Base-by-base conservation (phyloP, 1,140 invertebrate species). In the Eriocheir sinensis region DNA sequence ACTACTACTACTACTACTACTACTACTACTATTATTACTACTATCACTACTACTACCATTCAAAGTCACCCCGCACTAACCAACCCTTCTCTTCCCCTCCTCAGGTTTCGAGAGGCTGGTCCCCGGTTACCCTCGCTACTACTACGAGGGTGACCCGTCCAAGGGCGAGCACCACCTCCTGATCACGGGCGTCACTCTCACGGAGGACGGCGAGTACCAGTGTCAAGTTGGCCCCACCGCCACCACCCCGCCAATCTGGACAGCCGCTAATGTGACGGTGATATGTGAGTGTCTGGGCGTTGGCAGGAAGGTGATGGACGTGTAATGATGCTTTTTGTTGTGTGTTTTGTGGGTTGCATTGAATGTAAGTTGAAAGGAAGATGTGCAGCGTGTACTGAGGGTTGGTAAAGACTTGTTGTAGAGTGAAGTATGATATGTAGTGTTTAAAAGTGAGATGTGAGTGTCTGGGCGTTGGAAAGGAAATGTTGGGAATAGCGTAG, bases 161-260 rank as follows among this genome's bases (percentile, higher is more conserved):
- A 34, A 32, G n/a, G 91, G 91, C 36, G 72, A 92, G 21, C 91
- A 92, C 79, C 91, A 92, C 40, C 72, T 92, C 36, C 60, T 92
- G 72, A 92, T 92, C 79, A 92, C 15, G 4, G 91, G 91, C 4
- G 91, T 83, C 15, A 92, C 60, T 0, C 91, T 92, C 34, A 83
- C 72, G 0, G 91, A 92, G 38, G 91, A 92, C 38, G 91, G 91
- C 6, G 91, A 92, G 91, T 92, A 92, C 91, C 91, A 92, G 91
- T 92, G 91, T 48, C 91, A 92, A 72, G 91, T 92, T 0, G 91
- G 91, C 1, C 91, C 91, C 38, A 92, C 91, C 12, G 80, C 60
- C 3, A 60, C 12, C 48, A 90, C 9, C 27, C 89, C 89, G 8
- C 89, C 89, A 0, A 90, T 90, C 32, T 90, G 89, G 89, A 36